Evolutionary conservation across 2,888 invertebrate species (phyloP), one percentile per base, ranked within the genome.

Genomic region (Rhimphoctona megacephalus): DNA sequence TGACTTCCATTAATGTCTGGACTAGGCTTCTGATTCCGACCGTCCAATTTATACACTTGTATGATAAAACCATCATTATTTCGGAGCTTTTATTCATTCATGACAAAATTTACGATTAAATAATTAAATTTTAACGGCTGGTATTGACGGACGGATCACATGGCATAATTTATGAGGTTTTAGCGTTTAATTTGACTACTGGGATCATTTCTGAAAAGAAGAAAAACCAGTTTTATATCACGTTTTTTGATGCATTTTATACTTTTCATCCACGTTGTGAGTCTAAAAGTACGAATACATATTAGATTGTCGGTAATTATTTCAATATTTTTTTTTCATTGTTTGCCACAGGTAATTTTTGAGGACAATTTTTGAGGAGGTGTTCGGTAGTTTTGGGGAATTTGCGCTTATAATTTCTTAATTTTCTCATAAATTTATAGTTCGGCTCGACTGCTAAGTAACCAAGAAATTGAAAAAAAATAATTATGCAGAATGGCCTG

Each of bases 71-170:
- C 19, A 61, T 43, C 74, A 39, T 52, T 43, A 54, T 67, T 39
- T 7, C 43, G 19, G 2, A 14, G 49, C 17, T 80, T 61, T 70
- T 64, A 72, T 69, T 2, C 14, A 19, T 61, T 49, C 17, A 49
- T 69, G 72, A 80, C 76, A 64, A 61, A 54, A 22, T 25, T 22
- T 17, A 57, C 17, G 72, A 73, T 79, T 22, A 30, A 84, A 49
- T 54, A 19, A 36, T 46, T 22, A 80, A 76, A 74, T 69, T 46
- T 74, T 67, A 84, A 70, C 64, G 78, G 73, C 49, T 39, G 1
- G 6, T 52, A 11, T n/a, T 25, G n/a, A 66, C 70, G 36, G 43
- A 33, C n/a, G 22, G 36, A 64, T 64, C n/a, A 43, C 30, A n/a
- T 64, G 22, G 69, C 33, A 9, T 14, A 46, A 39, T 78, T 72